Base-by-base conservation (phyloP, 1,140 invertebrate genomes). In the Drosophila kurseongensis region DNA sequence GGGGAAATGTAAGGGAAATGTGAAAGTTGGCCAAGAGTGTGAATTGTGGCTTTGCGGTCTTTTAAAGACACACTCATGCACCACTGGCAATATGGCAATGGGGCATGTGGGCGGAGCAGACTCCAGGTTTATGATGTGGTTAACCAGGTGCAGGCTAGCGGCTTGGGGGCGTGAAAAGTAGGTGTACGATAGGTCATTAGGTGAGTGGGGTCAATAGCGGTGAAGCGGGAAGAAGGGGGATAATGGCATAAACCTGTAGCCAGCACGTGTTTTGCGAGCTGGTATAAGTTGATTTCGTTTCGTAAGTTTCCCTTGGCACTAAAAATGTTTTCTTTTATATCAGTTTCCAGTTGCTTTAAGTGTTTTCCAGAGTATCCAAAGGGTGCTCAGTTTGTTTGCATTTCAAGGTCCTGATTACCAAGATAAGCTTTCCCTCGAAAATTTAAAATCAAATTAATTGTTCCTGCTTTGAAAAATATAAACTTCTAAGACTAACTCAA, bases 21-120 rank as follows among this genome's bases (percentile, higher is more conserved):
- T 76, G 72, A 82, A 76, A 88, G 74, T 88, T 86, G 63, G 52
- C 51, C 51, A 63, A 57, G 42, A 73, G 72, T 71, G 69, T 74
- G 58, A 75, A 74, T 63, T 75, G 72, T 74, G 63, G 62, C 56
- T 77, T 77, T 71, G 68, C 36, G 68, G 68, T 71, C 68, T 71
- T 58, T 71, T 71, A 47, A 71, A 71, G 66, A 58, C 66, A 71
- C 38, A 69, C 67, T 57, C 51, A 18, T 18, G 65, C 27, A 36
- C 60, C 45, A 36, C 13, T 16, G 36, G 18, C 48, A 18, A 16
- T 51, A 8, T 40, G 47, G 42, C 42, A 51, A 47, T 32, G n/a
- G 23, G 27, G 12, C 6, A 13, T 8, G 18, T 27, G 18, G 10
- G 13, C 51, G 44, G 52, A 61, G 42, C 65, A 38, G 55, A 38